Conservation (phyloP, 1,140 invertebrate species). For the Littorina saxatilis region DNA sequence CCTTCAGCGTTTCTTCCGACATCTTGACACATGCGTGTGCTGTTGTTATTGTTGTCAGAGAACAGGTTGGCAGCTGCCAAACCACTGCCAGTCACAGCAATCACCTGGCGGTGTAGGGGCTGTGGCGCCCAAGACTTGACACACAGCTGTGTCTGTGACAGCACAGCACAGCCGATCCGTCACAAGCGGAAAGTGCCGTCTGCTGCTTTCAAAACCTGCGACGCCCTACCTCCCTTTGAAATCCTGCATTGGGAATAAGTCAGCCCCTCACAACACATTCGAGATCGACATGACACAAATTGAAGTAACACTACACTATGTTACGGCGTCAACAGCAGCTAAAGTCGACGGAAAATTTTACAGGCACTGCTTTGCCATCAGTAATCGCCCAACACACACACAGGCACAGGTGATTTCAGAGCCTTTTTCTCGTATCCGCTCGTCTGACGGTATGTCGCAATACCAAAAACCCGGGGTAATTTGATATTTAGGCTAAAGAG, state of each 20-base stretch:
- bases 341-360: conserved; percentile 16
- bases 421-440: not conserved
- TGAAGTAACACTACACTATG: conserved; percentile 5
- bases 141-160: conserved; percentile 17
- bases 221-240: not conserved
- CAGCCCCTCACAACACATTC: conserved; percentile 7
- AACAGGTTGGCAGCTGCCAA: not conserved
- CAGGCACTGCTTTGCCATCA: conserved; percentile 18
- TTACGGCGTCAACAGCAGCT: conserved; percentile 18
- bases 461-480: too few species aligned
- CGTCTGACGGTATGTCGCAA: not conserved
- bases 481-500: too few species aligned
- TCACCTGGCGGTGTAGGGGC: conserved; percentile 2
- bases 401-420: conserved; percentile 30
- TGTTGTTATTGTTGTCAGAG: conserved; percentile 44
- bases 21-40: conserved; percentile 54
- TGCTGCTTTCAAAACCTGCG: conserved; percentile 30
- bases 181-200: conserved; percentile 10
- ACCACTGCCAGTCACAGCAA: not conserved
- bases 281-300: conserved; percentile 1
- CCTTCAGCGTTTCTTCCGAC: conserved; percentile 46
- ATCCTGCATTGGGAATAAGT: conserved; percentile 11
- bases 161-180: not conserved
- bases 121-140: conserved; percentile 16
- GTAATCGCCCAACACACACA: conserved; percentile 3